These are phyloP conservation scores for Fissipunctia ypsillon DNA, from an alignment of 2,888 invertebrate genomes.

Conservation along the genomic window DNA sequence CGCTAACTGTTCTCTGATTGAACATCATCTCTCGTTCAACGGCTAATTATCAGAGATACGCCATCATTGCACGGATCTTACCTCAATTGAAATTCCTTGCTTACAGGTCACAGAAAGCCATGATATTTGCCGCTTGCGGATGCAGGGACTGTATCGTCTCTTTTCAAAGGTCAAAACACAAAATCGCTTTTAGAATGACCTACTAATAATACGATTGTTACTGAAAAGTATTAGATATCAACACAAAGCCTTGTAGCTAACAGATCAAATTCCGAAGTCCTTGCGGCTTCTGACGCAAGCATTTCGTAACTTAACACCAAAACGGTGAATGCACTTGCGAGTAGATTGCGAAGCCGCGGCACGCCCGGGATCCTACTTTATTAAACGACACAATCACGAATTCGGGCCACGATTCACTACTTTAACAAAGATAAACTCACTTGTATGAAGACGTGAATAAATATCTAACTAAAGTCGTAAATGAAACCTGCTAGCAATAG, in stretches of 20 bases:
- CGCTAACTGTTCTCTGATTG: conserved; percentile 86
- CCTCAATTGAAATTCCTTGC: conserved; percentile 72
- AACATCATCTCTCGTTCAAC: conserved; percentile 76
- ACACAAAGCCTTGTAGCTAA: conserved; percentile 49
- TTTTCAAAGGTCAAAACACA: conserved; percentile 16
- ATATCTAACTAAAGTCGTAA: conserved; percentile 57
- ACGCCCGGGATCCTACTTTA: conserved; percentile 80
- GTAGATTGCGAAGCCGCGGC: conserved; percentile 74
- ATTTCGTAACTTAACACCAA: conserved; percentile 79
- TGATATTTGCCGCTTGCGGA: conserved; percentile 56
- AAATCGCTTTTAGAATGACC: conserved; percentile 24
- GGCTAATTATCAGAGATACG: conserved; percentile 79
- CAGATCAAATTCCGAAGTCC: conserved; percentile 69
- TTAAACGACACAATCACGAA: conserved; percentile 86
- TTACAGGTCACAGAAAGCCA: conserved; percentile 56
- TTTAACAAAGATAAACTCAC: conserved; percentile 80
- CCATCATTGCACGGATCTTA: conserved; percentile 69
- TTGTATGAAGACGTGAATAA: conserved; percentile 70
- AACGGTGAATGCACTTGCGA: conserved; percentile 82
- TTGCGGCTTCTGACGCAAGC: conserved; percentile 74
- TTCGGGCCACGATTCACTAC: conserved; percentile 82
- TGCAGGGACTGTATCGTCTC: conserved; percentile 21
- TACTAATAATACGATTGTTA: conserved; percentile 41
- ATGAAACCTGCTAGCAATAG: conserved; percentile 58
- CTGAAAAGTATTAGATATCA: conserved; percentile 53